Percentiles rank a stretch among this genome's conserved stretches.
These are phyloP conservation scores for Incurvaria masculella DNA, from an alignment of 2,888 invertebrate species.

Conservation along the genomic window DNA sequence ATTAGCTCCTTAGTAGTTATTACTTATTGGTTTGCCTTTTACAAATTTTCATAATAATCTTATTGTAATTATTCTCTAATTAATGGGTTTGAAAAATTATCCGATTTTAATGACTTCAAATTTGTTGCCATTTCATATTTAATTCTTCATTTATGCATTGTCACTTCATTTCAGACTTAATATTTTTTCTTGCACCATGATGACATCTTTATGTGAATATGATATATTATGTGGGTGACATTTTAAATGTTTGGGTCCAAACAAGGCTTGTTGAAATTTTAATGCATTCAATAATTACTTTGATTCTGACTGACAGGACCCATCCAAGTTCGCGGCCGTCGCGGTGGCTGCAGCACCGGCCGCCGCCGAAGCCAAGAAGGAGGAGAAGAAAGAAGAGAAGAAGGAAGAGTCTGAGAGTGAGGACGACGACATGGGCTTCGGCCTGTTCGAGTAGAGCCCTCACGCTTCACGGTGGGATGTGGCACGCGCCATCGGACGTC, in stretches of 20 bases:
- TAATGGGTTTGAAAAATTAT: too few relatives aligned
- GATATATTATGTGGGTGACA: neutral
- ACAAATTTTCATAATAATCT: too few relatives aligned
- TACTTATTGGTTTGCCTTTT: too few relatives aligned
- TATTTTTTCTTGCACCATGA: neutral
- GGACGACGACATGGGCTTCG: constrained; percentile 97
- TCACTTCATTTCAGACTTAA: too few relatives aligned
- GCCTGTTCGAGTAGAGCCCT: constrained; percentile 76
- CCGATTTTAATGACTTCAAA: too few relatives aligned
- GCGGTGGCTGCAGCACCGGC: constrained; percentile 66
- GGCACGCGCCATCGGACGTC: neutral
- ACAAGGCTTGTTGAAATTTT: neutral
- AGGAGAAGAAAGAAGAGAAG: constrained; percentile 73
- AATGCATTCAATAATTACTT: neutral
- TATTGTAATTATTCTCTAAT: too few relatives aligned
- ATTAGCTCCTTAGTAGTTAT: too few relatives aligned
- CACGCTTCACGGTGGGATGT: constrained; percentile 6
- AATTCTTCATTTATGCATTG: too few relatives aligned
- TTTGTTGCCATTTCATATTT: too few relatives aligned
- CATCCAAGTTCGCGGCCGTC: constrained; percentile 84
- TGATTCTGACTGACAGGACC: constrained; percentile 63
- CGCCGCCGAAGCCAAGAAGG: constrained; percentile 58
- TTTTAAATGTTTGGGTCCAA: neutral
- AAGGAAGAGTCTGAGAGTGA: constrained; percentile 81
- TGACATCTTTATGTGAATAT: neutral